Evolutionary conservation across 2,888 invertebrate species (phyloP), one percentile per base, ranked within the genome.

Genomic region (Allygus modestus): DNA sequence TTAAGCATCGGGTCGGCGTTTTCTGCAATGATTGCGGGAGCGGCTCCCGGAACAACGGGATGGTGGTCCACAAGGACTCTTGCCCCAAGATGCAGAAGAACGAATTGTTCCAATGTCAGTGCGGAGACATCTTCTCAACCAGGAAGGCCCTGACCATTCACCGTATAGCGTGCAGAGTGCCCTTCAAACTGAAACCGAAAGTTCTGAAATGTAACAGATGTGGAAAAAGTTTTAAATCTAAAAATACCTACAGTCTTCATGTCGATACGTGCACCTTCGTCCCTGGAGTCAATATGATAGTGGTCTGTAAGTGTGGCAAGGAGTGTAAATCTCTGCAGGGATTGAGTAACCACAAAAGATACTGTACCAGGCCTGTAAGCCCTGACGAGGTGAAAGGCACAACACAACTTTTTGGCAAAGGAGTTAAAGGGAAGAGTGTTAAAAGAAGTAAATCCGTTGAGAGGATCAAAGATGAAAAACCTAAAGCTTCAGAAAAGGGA

Each of bases 271-370:
- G 77, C 31, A 28, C 26, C 1, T 9, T 4, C 15, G 20, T 1
- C 0, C 7, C 17, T 0, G 77, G 17, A 15, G 20, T 23, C 23
- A 23, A 20, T n/a, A 12, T 12, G 1, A 15, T 26, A 37, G 31
- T 58, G 54, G 37, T 58, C 20, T 79, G 79, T 20, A 58, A 58
- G 23, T 79, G 79, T 33, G 54, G 79, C n/a, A 79, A 58, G n/a
- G 11, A 31, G 58, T 79, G 54, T 58, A 37, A 37, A 37, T n/a
- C 31, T 11, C 0, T 4, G 9, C 31, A 51, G 33, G 79, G 79
- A n/a, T 37, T 54, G 20, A 58, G 54, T 12, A 20, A 31, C 31
- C 79, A 79, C 20, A 79, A 23, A 37, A 79, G 37, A 58, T 79
- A 20, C 28, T 79, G 79, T 58, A 51, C 17, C 43, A 23, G 31